Evolutionary conservation across 2,888 invertebrate genomes (phyloP).

Genomic region (Drymonia ruficornis): DNA sequence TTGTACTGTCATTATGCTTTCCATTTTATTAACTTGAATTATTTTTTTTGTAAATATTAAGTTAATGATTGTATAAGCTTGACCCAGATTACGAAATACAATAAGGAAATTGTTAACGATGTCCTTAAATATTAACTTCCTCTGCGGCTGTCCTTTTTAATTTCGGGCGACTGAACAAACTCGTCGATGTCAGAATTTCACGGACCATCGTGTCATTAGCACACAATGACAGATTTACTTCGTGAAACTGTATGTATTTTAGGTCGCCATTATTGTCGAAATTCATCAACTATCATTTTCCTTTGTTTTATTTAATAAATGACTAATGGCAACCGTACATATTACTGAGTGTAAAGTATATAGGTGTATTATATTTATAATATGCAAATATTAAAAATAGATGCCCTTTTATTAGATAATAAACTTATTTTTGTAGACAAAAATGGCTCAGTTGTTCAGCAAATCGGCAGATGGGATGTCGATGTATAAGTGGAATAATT

Average conservation of each 20-base stretch:
- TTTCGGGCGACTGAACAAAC: slow-evolving; percentile 45
- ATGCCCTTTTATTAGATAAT: background rate
- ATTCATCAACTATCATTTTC: background rate
- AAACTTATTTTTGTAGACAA: background rate
- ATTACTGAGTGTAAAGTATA: background rate
- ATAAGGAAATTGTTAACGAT: slow-evolving; percentile 44
- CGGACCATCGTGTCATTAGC: slow-evolving; percentile 43
- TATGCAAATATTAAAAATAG: slow-evolving; percentile 3
- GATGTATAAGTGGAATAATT: background rate
- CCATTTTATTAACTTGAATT: slow-evolving; percentile 26
- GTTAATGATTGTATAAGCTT: slow-evolving; percentile 25
- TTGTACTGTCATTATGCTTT: slow-evolving; percentile 18
- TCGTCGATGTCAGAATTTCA: slow-evolving; percentile 43
- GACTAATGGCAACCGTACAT: background rate
- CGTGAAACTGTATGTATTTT: slow-evolving; percentile 8
- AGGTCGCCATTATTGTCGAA: background rate
- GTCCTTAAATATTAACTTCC: slow-evolving; percentile 47
- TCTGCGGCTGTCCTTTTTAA: slow-evolving; percentile 38
- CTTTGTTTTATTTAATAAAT: slow-evolving; percentile 20
- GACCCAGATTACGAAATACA: slow-evolving; percentile 34
- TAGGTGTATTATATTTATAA: background rate
- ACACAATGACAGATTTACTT: slow-evolving; percentile 55
- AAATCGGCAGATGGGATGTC: background rate
- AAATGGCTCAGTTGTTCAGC: background rate
- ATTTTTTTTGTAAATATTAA: slow-evolving; percentile 22